Conservation (phyloP, 2,888 invertebrate genomes). For the Pollenia labialis region DNA sequence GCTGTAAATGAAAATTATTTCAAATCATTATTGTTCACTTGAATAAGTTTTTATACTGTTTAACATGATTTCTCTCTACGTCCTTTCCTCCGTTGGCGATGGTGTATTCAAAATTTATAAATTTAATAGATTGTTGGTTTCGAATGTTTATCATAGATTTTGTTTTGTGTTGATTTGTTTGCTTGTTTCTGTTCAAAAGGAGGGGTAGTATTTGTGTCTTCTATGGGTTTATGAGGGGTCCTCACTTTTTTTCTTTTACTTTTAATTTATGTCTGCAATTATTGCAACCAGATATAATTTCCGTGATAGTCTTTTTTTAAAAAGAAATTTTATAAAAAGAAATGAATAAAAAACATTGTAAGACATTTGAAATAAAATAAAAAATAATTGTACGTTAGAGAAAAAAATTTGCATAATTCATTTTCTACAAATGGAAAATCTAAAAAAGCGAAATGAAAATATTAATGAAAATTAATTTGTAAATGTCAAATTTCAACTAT, state of each 20-base stretch:
- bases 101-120: conserved; percentile 44
- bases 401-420: conserved; percentile 78
- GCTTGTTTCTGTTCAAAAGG: conserved; percentile 17
- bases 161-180: conserved; percentile 34
- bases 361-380: conserved; percentile 69
- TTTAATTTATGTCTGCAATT: conserved; percentile 77
- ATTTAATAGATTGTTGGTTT: conserved; percentile 60
- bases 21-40: conserved; percentile 74
- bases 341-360: conserved; percentile 43
- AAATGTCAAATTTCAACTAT: conserved; percentile 68
- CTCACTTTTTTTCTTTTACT: conserved; percentile 42
- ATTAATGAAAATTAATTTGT: conserved; percentile 71
- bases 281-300: conserved; percentile 77
- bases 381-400: conserved; percentile 68
- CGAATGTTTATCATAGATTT: conserved; percentile 63
- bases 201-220: conserved; percentile 45
- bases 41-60: conserved; percentile 67
- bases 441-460: conserved; percentile 47
- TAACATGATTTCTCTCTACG: conserved; percentile 39
- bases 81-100: conserved; percentile 8
- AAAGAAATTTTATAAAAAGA: conserved; percentile 64
- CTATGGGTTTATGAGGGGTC: conserved; percentile 45
- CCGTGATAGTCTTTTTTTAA: conserved; percentile 64
- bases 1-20: conserved; percentile 72
- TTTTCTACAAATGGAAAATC: conserved; percentile 48